These are phyloP conservation scores for Lagorchestes hirsutus DNA, from an alignment of 2,797 vertebrate species.

Conservation along the genomic window DNA sequence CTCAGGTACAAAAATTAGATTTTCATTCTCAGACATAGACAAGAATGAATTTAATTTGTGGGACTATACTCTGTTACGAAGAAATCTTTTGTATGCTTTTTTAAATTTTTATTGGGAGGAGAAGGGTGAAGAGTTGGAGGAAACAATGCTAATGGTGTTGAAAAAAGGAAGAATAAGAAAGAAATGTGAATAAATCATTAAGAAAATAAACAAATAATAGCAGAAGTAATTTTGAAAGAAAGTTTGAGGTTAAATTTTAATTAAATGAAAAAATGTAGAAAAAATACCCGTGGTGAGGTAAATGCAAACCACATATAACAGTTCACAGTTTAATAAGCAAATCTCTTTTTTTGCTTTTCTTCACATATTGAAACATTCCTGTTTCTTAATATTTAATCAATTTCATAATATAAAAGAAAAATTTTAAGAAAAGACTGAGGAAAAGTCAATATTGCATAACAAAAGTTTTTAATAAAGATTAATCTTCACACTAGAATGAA, in stretches of 20 bases:
- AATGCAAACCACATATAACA: not conserved
- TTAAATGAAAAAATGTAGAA: not conserved
- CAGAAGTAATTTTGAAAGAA: not conserved
- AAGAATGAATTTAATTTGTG: not conserved
- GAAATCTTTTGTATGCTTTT: not conserved
- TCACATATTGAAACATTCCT: not conserved
- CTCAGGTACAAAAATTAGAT: not conserved
- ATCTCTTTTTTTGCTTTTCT: not conserved
- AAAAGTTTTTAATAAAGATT: not conserved
- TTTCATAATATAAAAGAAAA: not conserved
- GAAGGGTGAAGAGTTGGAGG: not conserved
- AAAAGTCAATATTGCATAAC: not conserved
- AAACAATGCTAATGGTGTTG: not conserved
- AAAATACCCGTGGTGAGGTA: not conserved
- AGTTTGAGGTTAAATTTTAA: not conserved
- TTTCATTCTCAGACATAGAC: not conserved
- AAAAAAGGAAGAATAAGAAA: not conserved
- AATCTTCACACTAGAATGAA: not conserved
- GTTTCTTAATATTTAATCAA: not conserved
- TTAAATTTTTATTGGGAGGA: not conserved
- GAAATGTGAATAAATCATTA: not conserved
- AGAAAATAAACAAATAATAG: not conserved
- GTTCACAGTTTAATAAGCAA: not conserved
- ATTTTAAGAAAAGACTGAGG: not conserved
- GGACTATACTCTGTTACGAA: not conserved